A percentile compares a stretch with the other conserved stretches of the same genome.
phyloP scores from a whole-genome alignment of 2,113 vertebrate species.

The Anseranas semipalmata region DNA sequence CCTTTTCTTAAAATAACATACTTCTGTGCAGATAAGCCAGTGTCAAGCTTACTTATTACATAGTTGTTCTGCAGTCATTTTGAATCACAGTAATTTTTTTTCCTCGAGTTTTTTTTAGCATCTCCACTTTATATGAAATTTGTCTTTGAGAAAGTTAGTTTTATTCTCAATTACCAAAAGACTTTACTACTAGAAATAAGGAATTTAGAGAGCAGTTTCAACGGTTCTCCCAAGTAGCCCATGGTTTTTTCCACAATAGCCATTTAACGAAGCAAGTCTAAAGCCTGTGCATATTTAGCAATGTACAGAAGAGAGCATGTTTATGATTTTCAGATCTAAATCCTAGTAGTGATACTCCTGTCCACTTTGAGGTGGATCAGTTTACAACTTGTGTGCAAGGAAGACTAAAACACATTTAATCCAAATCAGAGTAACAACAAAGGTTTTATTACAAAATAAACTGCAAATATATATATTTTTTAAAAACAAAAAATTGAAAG shows the following conservation, averaged over 20 bases:
- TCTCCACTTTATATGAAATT: neutral
- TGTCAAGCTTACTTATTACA: constrained; percentile 3
- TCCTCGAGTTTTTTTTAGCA: neutral
- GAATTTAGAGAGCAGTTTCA: neutral
- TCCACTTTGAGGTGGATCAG: neutral
- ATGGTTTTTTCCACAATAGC: neutral
- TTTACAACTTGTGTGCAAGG: neutral
- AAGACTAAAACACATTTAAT: neutral
- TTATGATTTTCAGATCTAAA: neutral
- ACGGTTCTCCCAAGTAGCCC: neutral
- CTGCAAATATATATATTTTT: neutral
- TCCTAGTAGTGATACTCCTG: neutral
- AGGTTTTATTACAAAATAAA: neutral
- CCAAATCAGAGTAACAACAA: neutral
- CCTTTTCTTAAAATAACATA: neutral
- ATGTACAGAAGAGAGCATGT: neutral
- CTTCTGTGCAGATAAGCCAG: neutral
- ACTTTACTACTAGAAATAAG: neutral
- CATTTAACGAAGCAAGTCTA: neutral
- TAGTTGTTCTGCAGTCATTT: neutral
- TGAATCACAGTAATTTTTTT: neutral
- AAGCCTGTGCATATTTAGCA: neutral
- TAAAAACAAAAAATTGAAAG: neutral
- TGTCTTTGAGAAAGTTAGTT: neutral
- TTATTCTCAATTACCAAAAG: neutral